These are phyloP conservation scores for Charadrius vociferus DNA, from an alignment of 2,113 vertebrate genomes.

Conservation along the genomic window DNA sequence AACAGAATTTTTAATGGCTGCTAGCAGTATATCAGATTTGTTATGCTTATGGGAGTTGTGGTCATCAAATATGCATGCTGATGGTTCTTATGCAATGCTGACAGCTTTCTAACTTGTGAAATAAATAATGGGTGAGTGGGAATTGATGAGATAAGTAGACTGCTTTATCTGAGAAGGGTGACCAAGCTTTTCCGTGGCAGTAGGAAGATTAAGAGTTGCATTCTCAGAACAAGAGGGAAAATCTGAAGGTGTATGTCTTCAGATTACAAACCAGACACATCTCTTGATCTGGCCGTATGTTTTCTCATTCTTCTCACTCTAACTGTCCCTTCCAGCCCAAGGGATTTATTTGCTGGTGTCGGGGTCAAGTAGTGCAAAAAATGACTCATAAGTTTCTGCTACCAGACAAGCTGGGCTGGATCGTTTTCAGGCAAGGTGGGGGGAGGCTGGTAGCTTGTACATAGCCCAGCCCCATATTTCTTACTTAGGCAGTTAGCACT, in stretches of 20 bases:
- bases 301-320: constrained; percentile 2
- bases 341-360: not conserved
- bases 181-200: not conserved
- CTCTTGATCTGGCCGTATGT: not conserved
- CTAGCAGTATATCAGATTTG: constrained; percentile 45
- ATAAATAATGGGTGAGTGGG: constrained; percentile 50
- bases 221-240: not conserved
- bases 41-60: constrained; percentile 49
- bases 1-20: constrained; percentile 66
- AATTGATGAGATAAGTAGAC: constrained; percentile 37
- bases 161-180: constrained; percentile 35
- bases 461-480: not conserved
- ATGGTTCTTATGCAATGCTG: constrained; percentile 52
- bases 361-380: not conserved
- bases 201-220: not conserved
- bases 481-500: not conserved
- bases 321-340: not conserved
- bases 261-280: not conserved
- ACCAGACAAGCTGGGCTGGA: not conserved
- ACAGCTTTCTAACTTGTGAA: constrained; percentile 51
- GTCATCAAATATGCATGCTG: constrained; percentile 67
- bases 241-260: not conserved
- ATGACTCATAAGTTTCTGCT: not conserved
- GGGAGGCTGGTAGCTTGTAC: not conserved
- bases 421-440: not conserved